These are phyloP conservation scores for Anthonomus grandis DNA, from an alignment of 1,140 invertebrate genomes.

Conservation along the genomic window DNA sequence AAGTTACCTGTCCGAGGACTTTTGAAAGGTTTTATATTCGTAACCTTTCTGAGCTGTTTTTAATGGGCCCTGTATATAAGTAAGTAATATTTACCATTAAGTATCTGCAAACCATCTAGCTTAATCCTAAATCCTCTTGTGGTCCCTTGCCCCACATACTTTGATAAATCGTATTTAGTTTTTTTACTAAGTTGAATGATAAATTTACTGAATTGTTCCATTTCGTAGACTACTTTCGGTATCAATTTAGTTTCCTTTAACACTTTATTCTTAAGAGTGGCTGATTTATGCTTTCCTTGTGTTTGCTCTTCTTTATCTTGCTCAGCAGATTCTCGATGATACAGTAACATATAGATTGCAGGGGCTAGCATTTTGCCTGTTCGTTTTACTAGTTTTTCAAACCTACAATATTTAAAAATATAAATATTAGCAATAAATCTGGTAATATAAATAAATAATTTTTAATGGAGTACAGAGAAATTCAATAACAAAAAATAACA, in stretches of 20 bases:
- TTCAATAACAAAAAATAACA: too few species aligned
- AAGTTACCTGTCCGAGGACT: too few species aligned
- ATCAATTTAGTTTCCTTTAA: slow-evolving; percentile 57
- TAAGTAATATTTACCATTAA: too few species aligned
- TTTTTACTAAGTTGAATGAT: slow-evolving; percentile 57
- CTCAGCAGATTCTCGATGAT: slow-evolving; percentile 26
- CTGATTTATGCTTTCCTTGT: slow-evolving; percentile 40
- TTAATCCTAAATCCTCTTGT: slow-evolving; percentile 57
- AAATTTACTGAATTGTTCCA: slow-evolving; percentile 60
- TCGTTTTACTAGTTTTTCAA: slow-evolving; percentile 56
- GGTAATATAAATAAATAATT: too few species aligned
- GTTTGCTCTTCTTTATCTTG: slow-evolving; percentile 44
- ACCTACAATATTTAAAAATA: slow-evolving; percentile 51
- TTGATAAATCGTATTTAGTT: slow-evolving; percentile 53
- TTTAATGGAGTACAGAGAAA: too few species aligned
- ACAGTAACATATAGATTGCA: slow-evolving; percentile 55
- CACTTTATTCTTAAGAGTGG: slow-evolving; percentile 54
- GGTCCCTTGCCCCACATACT: slow-evolving; percentile 54
- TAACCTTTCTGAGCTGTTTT: too few species aligned
- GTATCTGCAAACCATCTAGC: too few species aligned
- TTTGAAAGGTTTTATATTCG: too few species aligned
- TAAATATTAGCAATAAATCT: too few species aligned
- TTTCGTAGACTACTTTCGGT: slow-evolving; percentile 57
- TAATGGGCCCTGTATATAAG: too few species aligned
- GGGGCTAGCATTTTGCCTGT: slow-evolving; percentile 56